phyloP scores from a whole-genome alignment of 2,888 invertebrate genomes.

The Crematogaster levior region DNA sequence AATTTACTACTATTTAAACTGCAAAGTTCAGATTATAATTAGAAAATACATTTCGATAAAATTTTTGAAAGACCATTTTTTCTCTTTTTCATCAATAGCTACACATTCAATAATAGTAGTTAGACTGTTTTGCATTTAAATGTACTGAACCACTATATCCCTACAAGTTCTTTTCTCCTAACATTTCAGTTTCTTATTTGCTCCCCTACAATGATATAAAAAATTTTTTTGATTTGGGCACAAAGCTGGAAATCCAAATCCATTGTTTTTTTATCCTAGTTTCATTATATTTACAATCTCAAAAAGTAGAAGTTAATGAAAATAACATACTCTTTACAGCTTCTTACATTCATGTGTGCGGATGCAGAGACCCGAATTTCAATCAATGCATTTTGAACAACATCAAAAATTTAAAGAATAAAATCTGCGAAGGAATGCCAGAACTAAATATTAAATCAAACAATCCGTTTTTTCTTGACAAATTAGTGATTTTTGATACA shows the following conservation, averaged over 20 bases:
- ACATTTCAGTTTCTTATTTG: too few species aligned
- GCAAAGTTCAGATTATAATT: neutral
- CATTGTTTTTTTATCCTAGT: neutral
- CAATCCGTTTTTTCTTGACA: conserved; percentile 77
- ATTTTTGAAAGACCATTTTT: too few species aligned
- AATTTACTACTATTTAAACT: neutral
- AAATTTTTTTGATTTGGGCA: too few species aligned
- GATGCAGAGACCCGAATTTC: conserved; percentile 78
- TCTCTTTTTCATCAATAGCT: too few species aligned
- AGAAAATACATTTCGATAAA: neutral
- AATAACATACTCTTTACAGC: conserved; percentile 42
- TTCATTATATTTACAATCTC: neutral
- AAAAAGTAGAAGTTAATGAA: neutral
- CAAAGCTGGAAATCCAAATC: too few species aligned
- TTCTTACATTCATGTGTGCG: conserved; percentile 80
- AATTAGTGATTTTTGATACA: conserved; percentile 72
- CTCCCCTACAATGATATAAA: too few species aligned
- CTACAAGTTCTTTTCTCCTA: too few species aligned
- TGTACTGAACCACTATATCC: too few species aligned
- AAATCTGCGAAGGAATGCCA: conserved; percentile 78
- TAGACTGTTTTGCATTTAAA: too few species aligned
- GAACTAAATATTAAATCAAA: conserved; percentile 79
- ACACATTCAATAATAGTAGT: too few species aligned
- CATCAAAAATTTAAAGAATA: conserved; percentile 65
- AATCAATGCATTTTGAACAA: conserved; percentile 77